These are phyloP conservation scores for Hypsibius dujardini DNA, from an alignment of 1,140 invertebrate species.

Conservation along the genomic window DNA sequence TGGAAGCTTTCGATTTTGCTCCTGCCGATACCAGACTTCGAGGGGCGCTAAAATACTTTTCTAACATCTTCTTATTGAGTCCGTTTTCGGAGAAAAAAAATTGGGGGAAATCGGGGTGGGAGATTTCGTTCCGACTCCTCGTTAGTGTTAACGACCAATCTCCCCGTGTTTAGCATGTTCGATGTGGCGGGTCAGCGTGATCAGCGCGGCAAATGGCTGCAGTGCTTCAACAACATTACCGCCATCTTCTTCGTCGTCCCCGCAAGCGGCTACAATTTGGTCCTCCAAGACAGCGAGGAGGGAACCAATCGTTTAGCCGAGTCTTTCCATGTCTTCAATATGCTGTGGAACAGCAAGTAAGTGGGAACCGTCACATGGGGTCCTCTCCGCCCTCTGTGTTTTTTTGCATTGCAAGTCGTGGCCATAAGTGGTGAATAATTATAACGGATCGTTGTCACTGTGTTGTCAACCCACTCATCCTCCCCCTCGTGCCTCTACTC, in stretches of 20 bases:
- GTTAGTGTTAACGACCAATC: neutral
- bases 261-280: neutral
- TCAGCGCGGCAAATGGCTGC: conserved; percentile 13
- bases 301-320: neutral
- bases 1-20: neutral
- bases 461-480: too few relatives aligned
- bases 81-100: neutral
- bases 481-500: too few relatives aligned
- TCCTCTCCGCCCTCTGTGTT: neutral
- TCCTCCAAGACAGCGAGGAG: neutral
- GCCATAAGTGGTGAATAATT: too few relatives aligned
- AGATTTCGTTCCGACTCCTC: neutral
- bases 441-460: too few relatives aligned
- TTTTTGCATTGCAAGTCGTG: neutral
- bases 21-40: neutral
- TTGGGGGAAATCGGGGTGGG: too few relatives aligned
- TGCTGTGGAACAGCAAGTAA: conserved; percentile 15
- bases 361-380: neutral
- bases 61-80: neutral
- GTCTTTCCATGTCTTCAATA: neutral
- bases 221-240: conserved; percentile 15
- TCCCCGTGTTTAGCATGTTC: conserved; percentile 5
- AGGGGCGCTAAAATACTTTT: neutral
- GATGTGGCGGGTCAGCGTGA: conserved; percentile 15
- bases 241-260: conserved; percentile 2